Evolutionary conservation across 2,113 vertebrate genomes (phyloP), one percentile per base, ranked within the genome.

Genomic region (Ellobius talpinus): DNA sequence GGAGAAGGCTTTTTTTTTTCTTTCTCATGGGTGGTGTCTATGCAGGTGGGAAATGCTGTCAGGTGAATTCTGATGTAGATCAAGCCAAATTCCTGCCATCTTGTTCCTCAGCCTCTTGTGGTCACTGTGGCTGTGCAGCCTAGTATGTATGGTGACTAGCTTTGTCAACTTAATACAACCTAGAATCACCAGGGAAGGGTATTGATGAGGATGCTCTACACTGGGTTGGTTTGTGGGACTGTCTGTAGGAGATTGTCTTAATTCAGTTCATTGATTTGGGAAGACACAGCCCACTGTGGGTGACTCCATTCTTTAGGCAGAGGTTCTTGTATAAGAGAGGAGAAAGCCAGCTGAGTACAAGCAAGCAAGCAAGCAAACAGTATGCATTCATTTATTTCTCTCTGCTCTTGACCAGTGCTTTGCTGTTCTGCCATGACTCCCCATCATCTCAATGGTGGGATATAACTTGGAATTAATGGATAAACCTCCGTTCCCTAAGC

Each of bases 111-210:
- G 55, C n/a, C 50, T 78, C 36, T 65, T 50, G 66, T 10, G 17
- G 52, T 1, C 9, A 63, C 33, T 42, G 1, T 13, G 4, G 61
- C 12, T 3, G 24, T n/a, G 1, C 0, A 13, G 3, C 17, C 39
- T 16, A 12, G 4, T 47, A 45, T 24, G 17, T 87, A 21, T 87
- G 16, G 10, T 68, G 63, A 39, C 3, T 52, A 45, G 61, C 3
- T 63, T 36, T 85, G 39, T 45, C 39, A 65, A 85, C 26, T 45
- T 65, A 16, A 19, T 65, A 33, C 26, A 85, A 65, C 39, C 26
- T 65, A 3, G 61, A 65, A 11, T 85, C 39, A 65, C 39, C 29
- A 33, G 42, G 42, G 39, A 19, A 63, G 12, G 39, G 33, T 58
- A 58, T 58, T 5, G 17, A 42, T 29, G 55, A 65, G 26, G n/a